Percentiles rank a stretch among this genome's conserved stretches.
Conservation (phyloP, 92 coral and sea anemone species). For the Palythoa grandis region DNA sequence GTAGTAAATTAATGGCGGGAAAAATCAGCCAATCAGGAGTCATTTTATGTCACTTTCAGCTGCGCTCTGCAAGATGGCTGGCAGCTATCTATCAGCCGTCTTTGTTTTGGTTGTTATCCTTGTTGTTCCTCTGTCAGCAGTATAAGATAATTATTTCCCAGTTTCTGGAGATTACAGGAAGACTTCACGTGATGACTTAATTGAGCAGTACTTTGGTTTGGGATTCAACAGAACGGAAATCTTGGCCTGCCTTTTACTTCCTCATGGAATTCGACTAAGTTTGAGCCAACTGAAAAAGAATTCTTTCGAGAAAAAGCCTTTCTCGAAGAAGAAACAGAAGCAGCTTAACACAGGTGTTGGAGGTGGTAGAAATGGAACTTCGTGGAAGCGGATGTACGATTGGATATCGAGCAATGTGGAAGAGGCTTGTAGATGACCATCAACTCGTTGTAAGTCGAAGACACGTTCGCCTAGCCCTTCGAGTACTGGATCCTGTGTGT, state of each 20-base stretch:
- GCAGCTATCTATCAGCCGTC: slow-evolving; percentile 15
- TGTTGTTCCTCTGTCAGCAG: slow-evolving; percentile 38
- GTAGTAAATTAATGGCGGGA: slow-evolving; percentile 1
- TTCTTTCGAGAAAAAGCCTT: slow-evolving; percentile 36
- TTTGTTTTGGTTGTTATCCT: slow-evolving; percentile 20
- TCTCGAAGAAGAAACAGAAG: slow-evolving; percentile 18
- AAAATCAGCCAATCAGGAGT: neutral
- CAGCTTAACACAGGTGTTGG: slow-evolving; percentile 23
- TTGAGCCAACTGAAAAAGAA: slow-evolving; percentile 43
- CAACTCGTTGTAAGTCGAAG: slow-evolving; percentile 28
- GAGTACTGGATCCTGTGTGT: slow-evolving; percentile 48
- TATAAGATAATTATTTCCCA: slow-evolving; percentile 23
- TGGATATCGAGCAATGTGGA: slow-evolving; percentile 50
- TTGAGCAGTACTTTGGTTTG: slow-evolving; percentile 40
- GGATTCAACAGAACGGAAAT: slow-evolving; percentile 41
- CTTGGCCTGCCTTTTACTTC: slow-evolving; percentile 32
- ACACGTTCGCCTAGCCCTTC: slow-evolving; percentile 34
- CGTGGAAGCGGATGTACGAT: slow-evolving; percentile 44
- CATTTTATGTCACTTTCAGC: neutral
- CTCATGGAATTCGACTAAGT: slow-evolving; percentile 33
- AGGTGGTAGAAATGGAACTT: slow-evolving; percentile 39
- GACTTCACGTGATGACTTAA: slow-evolving; percentile 35
- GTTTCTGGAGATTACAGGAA: slow-evolving; percentile 15
- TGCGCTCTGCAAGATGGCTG: slow-evolving; percentile 25
- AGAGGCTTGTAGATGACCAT: slow-evolving; percentile 34